Conservation (phyloP, 2,797 vertebrate genomes). For the Tapirus indicus region DNA sequence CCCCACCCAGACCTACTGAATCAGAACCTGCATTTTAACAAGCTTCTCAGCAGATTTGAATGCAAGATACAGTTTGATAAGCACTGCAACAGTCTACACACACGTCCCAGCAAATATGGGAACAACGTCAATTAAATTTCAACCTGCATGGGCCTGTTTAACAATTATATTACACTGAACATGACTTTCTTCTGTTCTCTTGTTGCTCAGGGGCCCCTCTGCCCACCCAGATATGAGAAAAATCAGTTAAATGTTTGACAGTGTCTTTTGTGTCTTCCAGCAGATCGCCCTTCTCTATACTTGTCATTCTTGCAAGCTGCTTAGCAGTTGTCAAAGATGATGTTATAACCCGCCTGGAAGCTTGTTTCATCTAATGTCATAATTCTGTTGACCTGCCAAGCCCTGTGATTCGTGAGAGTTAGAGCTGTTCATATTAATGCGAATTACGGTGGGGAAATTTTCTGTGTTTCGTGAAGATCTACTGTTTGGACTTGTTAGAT, state of each 20-base stretch:
- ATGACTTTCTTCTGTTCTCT: slow-evolving; percentile 2
- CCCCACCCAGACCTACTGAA: not conserved
- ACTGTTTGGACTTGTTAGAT: slow-evolving; percentile 42
- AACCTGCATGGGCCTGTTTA: slow-evolving; percentile 13
- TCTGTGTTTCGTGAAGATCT: slow-evolving; percentile 41
- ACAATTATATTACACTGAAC: not conserved
- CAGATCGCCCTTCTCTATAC: not conserved
- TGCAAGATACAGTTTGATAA: not conserved
- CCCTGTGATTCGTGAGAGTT: slow-evolving; percentile 37
- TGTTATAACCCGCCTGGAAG: slow-evolving; percentile 63
- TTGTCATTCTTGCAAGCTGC: slow-evolving; percentile 22
- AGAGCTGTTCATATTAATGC: not conserved
- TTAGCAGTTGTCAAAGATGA: slow-evolving; percentile 51
- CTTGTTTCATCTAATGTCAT: slow-evolving; percentile 65
- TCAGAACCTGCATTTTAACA: not conserved
- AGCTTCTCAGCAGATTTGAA: not conserved
- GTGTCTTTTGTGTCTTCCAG: slow-evolving; percentile 50
- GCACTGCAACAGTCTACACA: not conserved
- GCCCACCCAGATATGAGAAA: slow-evolving; percentile 45
- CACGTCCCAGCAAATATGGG: not conserved
- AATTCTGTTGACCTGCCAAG: slow-evolving; percentile 36
- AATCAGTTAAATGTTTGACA: not conserved
- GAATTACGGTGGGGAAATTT: slow-evolving; percentile 11
- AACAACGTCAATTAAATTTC: not conserved
- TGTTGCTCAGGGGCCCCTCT: slow-evolving; percentile 29